phyloP scores from a whole-genome alignment of 1,140 invertebrate genomes.

The Acarapis woodi region DNA sequence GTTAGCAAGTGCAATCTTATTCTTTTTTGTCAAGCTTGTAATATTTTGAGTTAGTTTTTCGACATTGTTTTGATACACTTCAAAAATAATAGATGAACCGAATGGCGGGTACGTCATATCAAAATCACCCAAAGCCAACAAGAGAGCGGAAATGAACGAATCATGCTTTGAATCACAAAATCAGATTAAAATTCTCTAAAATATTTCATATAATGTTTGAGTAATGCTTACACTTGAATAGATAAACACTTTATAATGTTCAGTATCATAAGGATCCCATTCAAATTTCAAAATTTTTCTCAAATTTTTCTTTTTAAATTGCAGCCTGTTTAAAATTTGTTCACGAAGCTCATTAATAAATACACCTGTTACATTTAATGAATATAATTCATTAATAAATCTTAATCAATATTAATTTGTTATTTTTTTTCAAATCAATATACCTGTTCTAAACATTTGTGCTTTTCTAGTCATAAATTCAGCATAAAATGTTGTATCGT shows the following conservation, averaged over 20 bases:
- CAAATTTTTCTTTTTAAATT: no score
- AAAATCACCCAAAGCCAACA: constrained; percentile 7
- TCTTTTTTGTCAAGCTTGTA: no score
- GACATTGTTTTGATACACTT: constrained; percentile 4
- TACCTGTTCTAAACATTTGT: constrained; percentile 5
- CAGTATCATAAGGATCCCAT: not conserved
- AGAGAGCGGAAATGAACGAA: constrained; percentile 4
- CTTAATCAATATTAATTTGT: no score
- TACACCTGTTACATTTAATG: no score
- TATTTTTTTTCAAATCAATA: no score
- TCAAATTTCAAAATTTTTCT: no score
- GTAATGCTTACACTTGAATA: not conserved
- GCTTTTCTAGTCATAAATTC: not conserved
- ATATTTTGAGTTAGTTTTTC: not conserved
- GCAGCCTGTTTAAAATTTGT: no score
- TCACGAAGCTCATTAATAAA: no score
- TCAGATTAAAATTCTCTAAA: not conserved
- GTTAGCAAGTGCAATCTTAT: no score
- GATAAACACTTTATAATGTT: not conserved
- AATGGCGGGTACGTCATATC: constrained; percentile 4
- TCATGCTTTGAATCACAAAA: constrained; percentile 8
- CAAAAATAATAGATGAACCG: constrained; percentile 7
- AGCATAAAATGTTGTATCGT: constrained; percentile 4
- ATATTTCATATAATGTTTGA: not conserved
- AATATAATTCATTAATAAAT: no score